These are phyloP conservation scores for Micropterix aruncella DNA, from an alignment of 2,888 invertebrate genomes.

Conservation along the genomic window DNA sequence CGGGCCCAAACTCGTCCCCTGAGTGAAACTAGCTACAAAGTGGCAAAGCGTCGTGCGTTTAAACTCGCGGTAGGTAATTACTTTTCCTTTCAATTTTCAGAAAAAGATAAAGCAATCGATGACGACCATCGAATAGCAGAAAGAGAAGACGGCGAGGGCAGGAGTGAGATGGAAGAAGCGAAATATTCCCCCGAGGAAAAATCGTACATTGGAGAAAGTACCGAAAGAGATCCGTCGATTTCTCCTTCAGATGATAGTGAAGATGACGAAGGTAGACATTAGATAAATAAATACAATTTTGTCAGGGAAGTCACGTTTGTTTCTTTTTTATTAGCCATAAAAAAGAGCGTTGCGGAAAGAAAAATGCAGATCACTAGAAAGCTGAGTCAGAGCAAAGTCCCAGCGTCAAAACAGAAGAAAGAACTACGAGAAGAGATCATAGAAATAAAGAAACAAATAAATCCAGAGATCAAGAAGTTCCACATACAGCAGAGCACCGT, in stretches of 20 bases:
- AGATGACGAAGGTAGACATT: constrained; percentile 26
- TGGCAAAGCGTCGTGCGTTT: too few relatives aligned
- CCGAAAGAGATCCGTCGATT: constrained; percentile 38
- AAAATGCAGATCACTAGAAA: constrained; percentile 64
- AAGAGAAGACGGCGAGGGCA: constrained; percentile 1
- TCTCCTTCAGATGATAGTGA: constrained; percentile 38
- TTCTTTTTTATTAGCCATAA: constrained; percentile 38
- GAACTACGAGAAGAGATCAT: constrained; percentile 62
- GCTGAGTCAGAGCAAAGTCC: constrained; percentile 53
- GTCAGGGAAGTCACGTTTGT: too few relatives aligned
- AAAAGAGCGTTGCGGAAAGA: constrained; percentile 61
- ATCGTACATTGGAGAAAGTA: constrained; percentile 46
- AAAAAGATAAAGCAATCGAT: too few relatives aligned
- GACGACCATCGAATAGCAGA: constrained; percentile 28
- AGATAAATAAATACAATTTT: too few relatives aligned
- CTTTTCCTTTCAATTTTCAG: too few relatives aligned
- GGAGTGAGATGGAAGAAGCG: constrained; percentile 45
- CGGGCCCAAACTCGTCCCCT: too few relatives aligned
- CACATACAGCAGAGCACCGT: constrained; percentile 30
- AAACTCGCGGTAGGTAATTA: too few relatives aligned
- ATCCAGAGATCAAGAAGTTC: constrained; percentile 37
- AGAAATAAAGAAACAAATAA: constrained; percentile 53
- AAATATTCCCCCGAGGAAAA: constrained; percentile 75
- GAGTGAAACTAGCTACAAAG: too few relatives aligned
- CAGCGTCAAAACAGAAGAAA: constrained; percentile 58